Conservation (phyloP, 2,113 vertebrate species). For the Eolophus roseicapilla region DNA sequence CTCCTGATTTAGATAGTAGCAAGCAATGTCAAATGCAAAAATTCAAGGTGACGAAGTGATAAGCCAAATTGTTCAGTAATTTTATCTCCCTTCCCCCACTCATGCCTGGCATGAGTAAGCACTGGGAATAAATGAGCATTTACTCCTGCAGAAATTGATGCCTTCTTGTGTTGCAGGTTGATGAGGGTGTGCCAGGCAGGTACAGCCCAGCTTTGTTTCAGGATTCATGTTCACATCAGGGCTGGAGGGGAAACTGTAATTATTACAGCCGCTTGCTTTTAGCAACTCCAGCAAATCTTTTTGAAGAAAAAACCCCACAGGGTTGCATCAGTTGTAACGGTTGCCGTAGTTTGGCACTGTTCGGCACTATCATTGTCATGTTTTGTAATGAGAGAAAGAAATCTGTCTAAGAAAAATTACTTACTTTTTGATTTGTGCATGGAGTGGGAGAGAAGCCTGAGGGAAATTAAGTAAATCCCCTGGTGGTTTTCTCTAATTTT, state of each 20-base stretch:
- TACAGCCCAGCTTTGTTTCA: neutral
- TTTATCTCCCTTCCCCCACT: neutral
- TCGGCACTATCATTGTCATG: neutral
- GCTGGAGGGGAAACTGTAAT: neutral
- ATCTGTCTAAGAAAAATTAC: slow-evolving; percentile 6
- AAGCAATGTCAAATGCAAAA: neutral
- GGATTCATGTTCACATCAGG: neutral
- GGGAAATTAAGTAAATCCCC: slow-evolving; percentile 14
- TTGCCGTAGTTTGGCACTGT: neutral
- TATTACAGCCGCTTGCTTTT: neutral
- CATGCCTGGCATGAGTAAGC: neutral
- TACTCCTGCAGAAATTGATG: neutral
- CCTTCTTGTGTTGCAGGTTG: neutral
- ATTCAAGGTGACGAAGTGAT: neutral
- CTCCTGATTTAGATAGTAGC: neutral
- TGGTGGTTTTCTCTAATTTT: neutral
- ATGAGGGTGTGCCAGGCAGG: neutral
- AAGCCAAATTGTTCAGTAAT: neutral
- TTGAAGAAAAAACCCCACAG: neutral
- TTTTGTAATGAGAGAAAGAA: neutral
- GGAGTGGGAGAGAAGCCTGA: neutral
- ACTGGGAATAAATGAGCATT: neutral
- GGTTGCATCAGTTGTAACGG: neutral
- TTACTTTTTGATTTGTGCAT: neutral
- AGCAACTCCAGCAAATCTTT: neutral